Evolutionary conservation across 2,797 vertebrate genomes (phyloP).

Genomic region (Taeniopygia guttata): DNA sequence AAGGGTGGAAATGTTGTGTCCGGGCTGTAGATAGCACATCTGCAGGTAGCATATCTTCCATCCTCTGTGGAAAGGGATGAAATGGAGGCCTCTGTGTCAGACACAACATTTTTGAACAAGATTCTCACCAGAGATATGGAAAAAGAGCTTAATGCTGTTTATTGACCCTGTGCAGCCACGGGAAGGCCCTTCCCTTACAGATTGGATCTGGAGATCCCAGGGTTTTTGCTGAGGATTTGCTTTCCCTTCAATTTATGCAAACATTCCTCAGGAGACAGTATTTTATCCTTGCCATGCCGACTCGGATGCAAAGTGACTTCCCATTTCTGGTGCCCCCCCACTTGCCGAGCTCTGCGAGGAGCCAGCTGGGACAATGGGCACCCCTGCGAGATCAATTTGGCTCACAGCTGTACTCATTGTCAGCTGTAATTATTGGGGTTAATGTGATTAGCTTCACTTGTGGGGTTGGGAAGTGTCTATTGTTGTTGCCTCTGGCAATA

Average conservation of each 20-base stretch:
- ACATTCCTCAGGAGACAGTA: not conserved
- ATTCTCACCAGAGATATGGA: not conserved
- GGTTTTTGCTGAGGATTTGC: not conserved
- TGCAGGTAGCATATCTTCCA: not conserved
- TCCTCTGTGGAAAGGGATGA: not conserved
- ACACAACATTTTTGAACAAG: not conserved
- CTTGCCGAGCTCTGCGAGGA: not conserved
- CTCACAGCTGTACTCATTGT: conserved; percentile 35
- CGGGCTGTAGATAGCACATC: not conserved
- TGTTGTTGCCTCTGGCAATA: conserved; percentile 20
- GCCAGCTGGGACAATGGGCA: conserved; percentile 20
- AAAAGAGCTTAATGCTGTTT: not conserved
- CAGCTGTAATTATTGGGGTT: conserved; percentile 49
- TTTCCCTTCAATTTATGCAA: not conserved
- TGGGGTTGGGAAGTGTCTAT: not conserved
- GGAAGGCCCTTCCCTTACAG: not conserved
- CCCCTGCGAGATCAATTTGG: conserved; percentile 47
- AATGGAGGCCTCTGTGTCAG: not conserved
- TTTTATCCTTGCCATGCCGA: not conserved
- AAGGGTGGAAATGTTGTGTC: not conserved
- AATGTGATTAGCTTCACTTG: conserved; percentile 47
- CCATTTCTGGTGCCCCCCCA: not conserved
- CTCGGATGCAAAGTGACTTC: conserved; percentile 7
- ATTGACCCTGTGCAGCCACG: not conserved
- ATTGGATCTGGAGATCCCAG: not conserved